Evolutionary conservation across 1,140 invertebrate species (phyloP).

Genomic region (Sitobion miscanthi): DNA sequence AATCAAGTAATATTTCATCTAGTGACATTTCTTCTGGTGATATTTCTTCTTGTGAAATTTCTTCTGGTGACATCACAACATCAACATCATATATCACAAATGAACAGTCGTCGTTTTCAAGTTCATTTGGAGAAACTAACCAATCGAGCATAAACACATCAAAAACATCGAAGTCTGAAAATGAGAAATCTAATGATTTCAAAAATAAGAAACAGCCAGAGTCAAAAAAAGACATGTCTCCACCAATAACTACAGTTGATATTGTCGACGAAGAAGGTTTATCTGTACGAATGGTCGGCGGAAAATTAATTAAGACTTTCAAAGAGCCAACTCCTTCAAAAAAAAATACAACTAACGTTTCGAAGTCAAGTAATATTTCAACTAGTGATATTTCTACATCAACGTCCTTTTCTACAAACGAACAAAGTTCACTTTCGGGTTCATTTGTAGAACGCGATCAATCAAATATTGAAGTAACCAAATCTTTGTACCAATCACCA

Average conservation of each 20-base stretch:
- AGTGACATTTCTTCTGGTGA: background rate
- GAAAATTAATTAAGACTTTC: conserved; percentile 57
- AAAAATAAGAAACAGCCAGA: background rate
- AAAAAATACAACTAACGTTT: background rate
- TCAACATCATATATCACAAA: background rate
- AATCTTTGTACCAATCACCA: background rate
- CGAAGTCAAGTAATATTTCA: background rate
- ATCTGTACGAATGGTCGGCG: conserved; percentile 57
- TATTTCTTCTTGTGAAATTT: background rate
- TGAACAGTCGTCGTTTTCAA: conserved; percentile 18
- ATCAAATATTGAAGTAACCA: background rate
- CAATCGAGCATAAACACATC: background rate
- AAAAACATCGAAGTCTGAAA: background rate
- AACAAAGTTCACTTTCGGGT: background rate
- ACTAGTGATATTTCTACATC: background rate
- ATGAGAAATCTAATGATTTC: background rate
- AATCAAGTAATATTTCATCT: background rate
- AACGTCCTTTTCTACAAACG: background rate
- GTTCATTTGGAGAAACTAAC: background rate
- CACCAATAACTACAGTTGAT: background rate
- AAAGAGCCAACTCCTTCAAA: background rate
- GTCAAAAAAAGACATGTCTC: background rate
- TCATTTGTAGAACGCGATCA: background rate
- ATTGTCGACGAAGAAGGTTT: background rate
- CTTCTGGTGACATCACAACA: background rate